Evolutionary conservation across 2,888 invertebrate genomes (phyloP).

Genomic region (Hetaerina titia): DNA sequence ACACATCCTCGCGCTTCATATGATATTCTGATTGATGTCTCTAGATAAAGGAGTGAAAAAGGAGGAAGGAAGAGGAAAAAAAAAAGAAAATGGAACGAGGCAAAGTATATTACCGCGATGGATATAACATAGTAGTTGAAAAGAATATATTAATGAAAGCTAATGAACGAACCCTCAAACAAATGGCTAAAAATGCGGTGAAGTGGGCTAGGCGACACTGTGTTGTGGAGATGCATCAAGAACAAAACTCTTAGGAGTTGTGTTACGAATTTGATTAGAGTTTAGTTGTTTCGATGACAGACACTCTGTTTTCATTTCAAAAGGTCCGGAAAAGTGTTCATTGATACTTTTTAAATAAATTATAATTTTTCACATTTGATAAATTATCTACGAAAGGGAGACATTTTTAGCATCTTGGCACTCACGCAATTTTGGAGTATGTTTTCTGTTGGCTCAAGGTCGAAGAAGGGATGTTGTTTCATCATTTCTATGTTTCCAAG

Average conservation of each 20-base stretch:
- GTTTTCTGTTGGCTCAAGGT: no score
- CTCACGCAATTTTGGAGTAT: no score
- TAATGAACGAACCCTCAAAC: not conserved
- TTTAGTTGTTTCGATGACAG: not conserved
- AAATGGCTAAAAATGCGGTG: not conserved
- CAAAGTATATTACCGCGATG: not conserved
- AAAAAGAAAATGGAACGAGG: not conserved
- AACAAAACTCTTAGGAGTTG: not conserved
- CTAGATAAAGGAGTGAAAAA: slow-evolving; percentile 44
- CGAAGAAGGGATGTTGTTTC: no score
- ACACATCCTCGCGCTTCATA: slow-evolving; percentile 62
- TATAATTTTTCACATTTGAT: no score
- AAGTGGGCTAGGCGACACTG: no score
- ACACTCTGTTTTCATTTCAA: not conserved
- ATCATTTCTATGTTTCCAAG: no score
- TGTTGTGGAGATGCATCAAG: not conserved
- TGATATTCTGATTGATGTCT: slow-evolving; percentile 61
- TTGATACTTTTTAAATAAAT: no score
- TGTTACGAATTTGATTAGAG: not conserved
- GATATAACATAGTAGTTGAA: not conserved
- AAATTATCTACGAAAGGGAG: no score
- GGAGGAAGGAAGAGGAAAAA: not conserved
- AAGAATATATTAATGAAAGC: not conserved
- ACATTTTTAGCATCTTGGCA: no score
- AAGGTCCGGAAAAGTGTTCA: no score